Conservation (phyloP, 2,888 invertebrate genomes). For the Leucozona laternaria region DNA sequence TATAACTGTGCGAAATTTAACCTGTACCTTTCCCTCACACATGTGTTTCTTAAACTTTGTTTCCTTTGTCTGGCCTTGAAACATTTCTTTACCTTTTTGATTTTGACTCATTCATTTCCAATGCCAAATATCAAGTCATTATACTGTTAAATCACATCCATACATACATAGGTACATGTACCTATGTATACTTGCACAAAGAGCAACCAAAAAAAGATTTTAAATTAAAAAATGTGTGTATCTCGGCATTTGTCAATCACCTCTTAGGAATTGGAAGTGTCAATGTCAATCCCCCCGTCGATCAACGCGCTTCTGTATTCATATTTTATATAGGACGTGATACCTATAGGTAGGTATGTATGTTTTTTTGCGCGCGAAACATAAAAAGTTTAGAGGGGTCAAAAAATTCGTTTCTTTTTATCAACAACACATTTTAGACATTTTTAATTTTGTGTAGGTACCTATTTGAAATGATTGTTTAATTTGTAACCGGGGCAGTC, state of each 20-base stretch:
- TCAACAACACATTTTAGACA: background rate
- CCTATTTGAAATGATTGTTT: constrained; percentile 4
- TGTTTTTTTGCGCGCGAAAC: constrained; percentile 6
- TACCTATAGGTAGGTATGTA: background rate
- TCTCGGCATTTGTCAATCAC: constrained; percentile 28
- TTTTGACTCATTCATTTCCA: constrained; percentile 30
- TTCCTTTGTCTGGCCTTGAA: constrained; percentile 2
- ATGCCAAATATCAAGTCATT: constrained; percentile 12
- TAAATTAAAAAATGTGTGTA: background rate
- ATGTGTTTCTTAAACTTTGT: background rate
- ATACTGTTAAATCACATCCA: background rate
- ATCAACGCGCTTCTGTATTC: constrained; percentile 24
- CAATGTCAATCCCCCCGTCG: constrained; percentile 51
- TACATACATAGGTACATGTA: background rate
- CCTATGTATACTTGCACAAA: background rate
- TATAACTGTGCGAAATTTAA: background rate
- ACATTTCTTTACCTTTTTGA: constrained; percentile 13
- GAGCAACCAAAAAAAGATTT: background rate
- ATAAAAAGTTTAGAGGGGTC: constrained; percentile 29
- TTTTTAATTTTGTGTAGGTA: background rate
- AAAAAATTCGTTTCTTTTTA: constrained; percentile 24
- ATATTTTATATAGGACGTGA: constrained; percentile 5
- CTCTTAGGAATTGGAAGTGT: constrained; percentile 31
- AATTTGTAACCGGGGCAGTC: constrained; percentile 16
- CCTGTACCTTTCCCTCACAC: too few species aligned